Conservation (phyloP, 1,140 invertebrate genomes). For the Drosophila micromelanica region DNA sequence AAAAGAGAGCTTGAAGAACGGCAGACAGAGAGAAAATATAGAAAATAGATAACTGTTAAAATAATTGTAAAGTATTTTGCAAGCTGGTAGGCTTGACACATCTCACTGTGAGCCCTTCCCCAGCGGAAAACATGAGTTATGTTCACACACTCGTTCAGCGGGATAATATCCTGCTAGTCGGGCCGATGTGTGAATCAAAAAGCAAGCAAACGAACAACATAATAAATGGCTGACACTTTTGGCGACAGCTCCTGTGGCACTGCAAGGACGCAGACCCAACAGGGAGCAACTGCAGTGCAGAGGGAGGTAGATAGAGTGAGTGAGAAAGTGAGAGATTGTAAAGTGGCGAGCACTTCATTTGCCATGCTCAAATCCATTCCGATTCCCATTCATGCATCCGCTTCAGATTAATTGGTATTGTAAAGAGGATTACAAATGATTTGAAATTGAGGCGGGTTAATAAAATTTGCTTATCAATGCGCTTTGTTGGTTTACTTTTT, state of each 20-base stretch:
- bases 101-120: not conserved
- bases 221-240: conserved; percentile 47
- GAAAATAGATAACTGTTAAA: not conserved
- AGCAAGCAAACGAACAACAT: conserved; percentile 13
- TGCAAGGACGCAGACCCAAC: conserved; percentile 30
- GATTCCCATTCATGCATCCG: conserved; percentile 21
- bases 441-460: conserved; percentile 60
- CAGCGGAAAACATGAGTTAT: conserved; percentile 38
- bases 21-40: not conserved
- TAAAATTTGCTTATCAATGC: conserved; percentile 60
- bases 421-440: conserved; percentile 68
- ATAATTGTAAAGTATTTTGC: not conserved
- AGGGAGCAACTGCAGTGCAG: conserved; percentile 2
- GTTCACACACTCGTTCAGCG: conserved; percentile 40
- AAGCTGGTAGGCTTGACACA: conserved; percentile 6
- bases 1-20: not conserved
- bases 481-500: conserved; percentile 12
- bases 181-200: conserved; percentile 37
- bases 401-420: conserved; percentile 68
- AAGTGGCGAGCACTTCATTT: conserved; percentile 14
- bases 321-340: conserved; percentile 1
- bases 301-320: conserved; percentile 7
- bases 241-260: conserved; percentile 18
- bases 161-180: conserved; percentile 44
- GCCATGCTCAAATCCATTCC: conserved; percentile 18